Base-by-base conservation (phyloP, 1,140 invertebrate species). In the Eubasilissa regina region DNA sequence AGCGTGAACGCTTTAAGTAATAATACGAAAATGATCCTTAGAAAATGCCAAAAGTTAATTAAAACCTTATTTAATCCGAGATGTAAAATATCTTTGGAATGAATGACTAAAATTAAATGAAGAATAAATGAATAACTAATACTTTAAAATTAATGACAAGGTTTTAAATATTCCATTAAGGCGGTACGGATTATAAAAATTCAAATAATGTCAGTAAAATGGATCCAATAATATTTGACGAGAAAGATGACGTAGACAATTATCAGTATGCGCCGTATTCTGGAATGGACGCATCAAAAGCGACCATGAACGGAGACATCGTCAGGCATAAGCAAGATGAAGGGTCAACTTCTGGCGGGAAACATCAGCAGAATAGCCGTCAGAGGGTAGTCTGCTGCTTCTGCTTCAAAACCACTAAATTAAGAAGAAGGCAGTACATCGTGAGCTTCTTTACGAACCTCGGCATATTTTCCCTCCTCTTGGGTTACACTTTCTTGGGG, bases 401-500 rank as follows among this genome's bases (percentile, higher is more conserved):
- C 86, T 89, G 89, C 86, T 89, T 89, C 84, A 89, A 89, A 87
- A 89, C 89, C 81, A 89, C 89, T 7, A 89, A 89, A 81, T 87
- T 89, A 72, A 86, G 89, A 84, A 85, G 89, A 87, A 88, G 89
- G 86, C 89, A 89, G 85, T 89, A 89, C 84, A 86, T 89, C 80
- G 87, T 89, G 25, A 93, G 94, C 3, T 91, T 95, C 68, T 92
- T 97, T 80, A 97, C 96, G 35, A 97, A 97, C 86, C 88, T 97
- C 58, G 96, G 96, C 4, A 95, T 98, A 81, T 97, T 96, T 86
- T 92, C 93, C 47, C 90, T 97, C 48, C 91, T 98, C 8, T 91
- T 98, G 35, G 95, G 95, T 9, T 99, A 99, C 87, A 97, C 96
- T 0, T 91, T 98, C n/a, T 89, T 98, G 48, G 91, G 91, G 19